Evolutionary conservation across 2,113 vertebrate species (phyloP), one percentile per base, ranked within the genome.

Genomic region (Blennius ocellaris): DNA sequence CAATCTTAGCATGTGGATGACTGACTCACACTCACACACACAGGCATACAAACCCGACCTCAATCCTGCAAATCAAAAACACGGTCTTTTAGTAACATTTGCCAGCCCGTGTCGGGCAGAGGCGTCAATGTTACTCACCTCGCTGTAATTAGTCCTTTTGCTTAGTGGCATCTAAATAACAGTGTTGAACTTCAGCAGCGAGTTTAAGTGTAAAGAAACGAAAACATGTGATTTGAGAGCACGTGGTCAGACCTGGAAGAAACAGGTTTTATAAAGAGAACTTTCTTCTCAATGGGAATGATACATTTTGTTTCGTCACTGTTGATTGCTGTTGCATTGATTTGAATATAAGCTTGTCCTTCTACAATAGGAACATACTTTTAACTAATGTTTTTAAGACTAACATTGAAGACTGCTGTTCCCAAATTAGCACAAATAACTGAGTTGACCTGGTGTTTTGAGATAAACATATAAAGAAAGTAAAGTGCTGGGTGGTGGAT

Each of bases 121-220:
- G 37, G 45, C 51, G 54, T 78, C 41, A 45, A 40, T 62, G 68
- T 72, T 69, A 54, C 54, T 78, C 44, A 67, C 69, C 54, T 76
- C 72, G 72, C 62, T 73, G 82, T 90, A 90, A 90, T 90, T 90
- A 84, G 47, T 41, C 45, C 41, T 79, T 78, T 79, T 80, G n/a
- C 50, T 73, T 12, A 36, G 73, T 68, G 79, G 68, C 17, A 73
- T 84, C 63, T 77, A 73, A 91, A 92, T 87, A 43, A 80, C 82
- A 82, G 68, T 53, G 75, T 79, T 41, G 45, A 7, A 52, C 2
- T 59, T 30, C 51, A 53, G 75, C 1, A 41, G 59, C 38, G 9
- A 15, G 62, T n/a, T 37, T 80, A 16, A 62, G 63, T 60, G 79
- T 68, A 82, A 83, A 60, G 77, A 90, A 86, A 91, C 72, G 30